Evolutionary conservation across 2,113 vertebrate genomes (phyloP).

Genomic region (Leucopsar rothschildi): DNA sequence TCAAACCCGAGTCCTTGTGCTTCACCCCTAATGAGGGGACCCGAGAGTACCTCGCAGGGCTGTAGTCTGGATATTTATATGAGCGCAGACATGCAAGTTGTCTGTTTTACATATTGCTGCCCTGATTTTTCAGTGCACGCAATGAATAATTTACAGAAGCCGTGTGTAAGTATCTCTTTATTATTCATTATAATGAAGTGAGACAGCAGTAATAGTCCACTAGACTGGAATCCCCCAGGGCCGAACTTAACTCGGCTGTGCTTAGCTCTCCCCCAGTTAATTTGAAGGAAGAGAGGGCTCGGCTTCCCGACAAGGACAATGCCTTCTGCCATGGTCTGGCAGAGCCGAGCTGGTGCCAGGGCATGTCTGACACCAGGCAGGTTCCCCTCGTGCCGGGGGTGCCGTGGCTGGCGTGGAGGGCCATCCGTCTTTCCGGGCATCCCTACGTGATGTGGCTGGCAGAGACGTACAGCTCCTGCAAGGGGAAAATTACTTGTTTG

Average conservation of each 20-base stretch:
- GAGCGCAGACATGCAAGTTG: slow-evolving; percentile 39
- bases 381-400: neutral
- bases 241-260: slow-evolving; percentile 40
- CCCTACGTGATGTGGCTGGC: neutral
- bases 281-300: slow-evolving; percentile 33
- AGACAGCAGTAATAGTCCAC: slow-evolving; percentile 78
- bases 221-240: slow-evolving; percentile 72
- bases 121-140: slow-evolving; percentile 62
- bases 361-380: fast-evolving
- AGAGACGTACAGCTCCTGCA: neutral
- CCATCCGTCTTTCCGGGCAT: neutral
- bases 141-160: slow-evolving; percentile 80
- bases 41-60: slow-evolving; percentile 22
- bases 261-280: slow-evolving; percentile 63
- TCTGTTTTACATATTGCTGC: slow-evolving; percentile 69
- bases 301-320: neutral
- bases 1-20: neutral
- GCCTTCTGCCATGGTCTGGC: neutral
- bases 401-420: fast-evolving
- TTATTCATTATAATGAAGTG: slow-evolving; percentile 80
- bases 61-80: slow-evolving; percentile 60
- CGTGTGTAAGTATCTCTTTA: slow-evolving; percentile 78
- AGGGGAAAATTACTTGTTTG: neutral
- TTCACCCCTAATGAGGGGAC: slow-evolving; percentile 58
- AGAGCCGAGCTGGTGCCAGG: neutral